These are phyloP conservation scores for Sus cebifrons DNA, from an alignment of 2,797 vertebrate species.

Conservation along the genomic window DNA sequence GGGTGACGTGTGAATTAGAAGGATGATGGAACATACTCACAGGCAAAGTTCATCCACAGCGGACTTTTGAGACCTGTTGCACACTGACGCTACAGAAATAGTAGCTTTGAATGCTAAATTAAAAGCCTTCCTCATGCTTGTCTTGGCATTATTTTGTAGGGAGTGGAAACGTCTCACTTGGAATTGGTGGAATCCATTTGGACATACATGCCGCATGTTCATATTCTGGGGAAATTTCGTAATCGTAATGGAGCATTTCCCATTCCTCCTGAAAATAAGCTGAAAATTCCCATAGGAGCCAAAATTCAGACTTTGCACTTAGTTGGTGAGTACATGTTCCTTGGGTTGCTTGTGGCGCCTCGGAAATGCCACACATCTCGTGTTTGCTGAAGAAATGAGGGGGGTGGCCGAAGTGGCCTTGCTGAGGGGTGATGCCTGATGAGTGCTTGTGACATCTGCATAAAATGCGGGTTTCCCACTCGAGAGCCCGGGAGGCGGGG, in stretches of 20 bases:
- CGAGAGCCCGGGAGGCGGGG: not conserved
- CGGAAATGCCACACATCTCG: conserved; percentile 71
- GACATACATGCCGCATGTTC: conserved; percentile 99
- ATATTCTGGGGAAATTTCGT: conserved; percentile 98
- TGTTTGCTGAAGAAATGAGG: conserved; percentile 41
- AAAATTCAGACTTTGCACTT: conserved; percentile 99
- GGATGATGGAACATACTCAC: not conserved
- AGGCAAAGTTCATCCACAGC: not conserved
- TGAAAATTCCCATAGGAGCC: conserved; percentile 98
- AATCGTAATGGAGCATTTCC: conserved; percentile 99
- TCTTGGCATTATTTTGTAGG: conserved; percentile 91
- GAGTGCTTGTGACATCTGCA: conserved; percentile 21
- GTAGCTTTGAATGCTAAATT: conserved; percentile 27
- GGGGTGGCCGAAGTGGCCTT: conserved; percentile 53
- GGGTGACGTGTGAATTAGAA: not conserved
- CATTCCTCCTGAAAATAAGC: conserved; percentile 99
- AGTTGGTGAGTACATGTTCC: conserved; percentile 91
- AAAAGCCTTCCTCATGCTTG: conserved; percentile 81
- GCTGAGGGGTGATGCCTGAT: not conserved
- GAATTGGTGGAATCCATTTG: conserved; percentile 99
- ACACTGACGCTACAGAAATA: conserved; percentile 54
- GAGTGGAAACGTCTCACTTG: conserved; percentile 98
- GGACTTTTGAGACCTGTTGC: conserved; percentile 24
- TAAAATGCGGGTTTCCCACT: not conserved
- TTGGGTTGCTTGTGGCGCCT: not conserved